phyloP scores from a whole-genome alignment of 2,888 invertebrate species.

The Spodoptera picta region DNA sequence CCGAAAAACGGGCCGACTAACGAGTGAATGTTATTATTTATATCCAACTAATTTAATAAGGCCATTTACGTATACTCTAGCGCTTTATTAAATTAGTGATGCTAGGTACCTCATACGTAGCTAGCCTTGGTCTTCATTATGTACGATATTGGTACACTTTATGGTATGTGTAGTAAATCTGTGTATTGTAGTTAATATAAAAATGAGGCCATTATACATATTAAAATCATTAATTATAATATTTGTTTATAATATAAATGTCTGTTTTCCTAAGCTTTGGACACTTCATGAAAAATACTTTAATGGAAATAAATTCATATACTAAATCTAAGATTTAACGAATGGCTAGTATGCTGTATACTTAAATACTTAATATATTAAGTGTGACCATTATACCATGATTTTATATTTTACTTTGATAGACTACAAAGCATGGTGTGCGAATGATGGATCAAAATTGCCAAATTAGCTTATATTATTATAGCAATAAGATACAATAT shows the following conservation, averaged over 20 bases:
- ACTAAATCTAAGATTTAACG: no score
- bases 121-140: conserved; percentile 20
- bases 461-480: conserved; percentile 15
- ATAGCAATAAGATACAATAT: not conserved
- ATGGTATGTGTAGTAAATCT: not conserved
- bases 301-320: no score
- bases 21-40: conserved; percentile 37
- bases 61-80: conserved; percentile 24
- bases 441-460: conserved; percentile 34
- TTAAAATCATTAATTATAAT: no score
- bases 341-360: no score
- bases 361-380: not conserved
- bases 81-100: conserved; percentile 53
- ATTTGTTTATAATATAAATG: no score
- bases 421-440: conserved; percentile 36
- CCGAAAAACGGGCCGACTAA: conserved; percentile 24
- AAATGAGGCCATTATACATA: no score
- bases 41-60: conserved; percentile 54
- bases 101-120: conserved; percentile 32
- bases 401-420: conserved; percentile 19
- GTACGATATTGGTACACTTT: conserved; percentile 8
- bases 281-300: no score
- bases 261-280: no score
- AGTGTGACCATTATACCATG: conserved; percentile 15
- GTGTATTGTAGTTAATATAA: not conserved